A percentile compares a stretch with the other conserved stretches of the same genome.
These are phyloP conservation scores for Dipodomys stephensi DNA, from an alignment of 2,113 vertebrate genomes.

Conservation along the genomic window DNA sequence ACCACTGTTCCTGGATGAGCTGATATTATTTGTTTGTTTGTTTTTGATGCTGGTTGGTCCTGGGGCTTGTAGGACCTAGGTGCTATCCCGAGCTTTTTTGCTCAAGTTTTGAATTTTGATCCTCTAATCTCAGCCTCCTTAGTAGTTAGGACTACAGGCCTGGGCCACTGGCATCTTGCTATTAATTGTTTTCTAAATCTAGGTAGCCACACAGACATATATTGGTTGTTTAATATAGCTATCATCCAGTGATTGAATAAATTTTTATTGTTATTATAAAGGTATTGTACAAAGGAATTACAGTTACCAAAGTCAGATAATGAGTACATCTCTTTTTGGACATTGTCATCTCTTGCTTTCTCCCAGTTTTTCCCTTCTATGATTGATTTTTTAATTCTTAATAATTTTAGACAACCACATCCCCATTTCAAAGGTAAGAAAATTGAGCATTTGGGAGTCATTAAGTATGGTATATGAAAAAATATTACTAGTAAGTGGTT, in stretches of 20 bases:
- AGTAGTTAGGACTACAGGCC: too few relatives aligned
- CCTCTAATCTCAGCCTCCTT: too few relatives aligned
- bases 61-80: too few relatives aligned
- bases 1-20: not conserved
- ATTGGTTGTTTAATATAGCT: not conserved
- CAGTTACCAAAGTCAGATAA: too few relatives aligned
- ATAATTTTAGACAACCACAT: slow-evolving; percentile 35
- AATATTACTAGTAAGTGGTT: not conserved
- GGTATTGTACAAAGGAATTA: too few relatives aligned
- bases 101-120: too few relatives aligned
- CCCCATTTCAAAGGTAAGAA: slow-evolving; percentile 8
- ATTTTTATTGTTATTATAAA: not conserved
- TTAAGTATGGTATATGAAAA: not conserved
- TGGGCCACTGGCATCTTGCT: too few relatives aligned
- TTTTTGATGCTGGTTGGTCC: too few relatives aligned
- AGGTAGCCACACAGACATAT: not conserved
- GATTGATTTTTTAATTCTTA: not conserved
- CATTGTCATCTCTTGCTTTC: too few relatives aligned
- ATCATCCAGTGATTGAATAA: not conserved
- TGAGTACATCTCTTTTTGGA: too few relatives aligned
- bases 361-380: too few relatives aligned
- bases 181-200: not conserved
- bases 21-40: not conserved
- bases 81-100: too few relatives aligned
- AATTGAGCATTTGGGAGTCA: not conserved